Evolutionary conservation across 2,113 vertebrate species (phyloP), one percentile per base, ranked within the genome.

Genomic region (Rhinichthys klamathensis): DNA sequence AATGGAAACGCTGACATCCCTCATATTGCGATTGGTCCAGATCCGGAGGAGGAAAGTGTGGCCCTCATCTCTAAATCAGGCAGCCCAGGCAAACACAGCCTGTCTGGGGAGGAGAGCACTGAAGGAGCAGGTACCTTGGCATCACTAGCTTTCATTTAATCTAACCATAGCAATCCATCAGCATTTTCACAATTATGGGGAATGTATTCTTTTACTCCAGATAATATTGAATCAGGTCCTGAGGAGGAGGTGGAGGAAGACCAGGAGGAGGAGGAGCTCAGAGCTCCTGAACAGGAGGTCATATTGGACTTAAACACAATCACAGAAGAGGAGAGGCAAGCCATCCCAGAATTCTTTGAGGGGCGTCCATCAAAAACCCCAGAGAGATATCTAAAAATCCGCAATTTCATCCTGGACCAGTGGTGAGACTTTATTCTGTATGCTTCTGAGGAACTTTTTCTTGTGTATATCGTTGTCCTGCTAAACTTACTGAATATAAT

Each of bases 341-440:
- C 98, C 51, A 97, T 99, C 89, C 95, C 97, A 1, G 98, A 99
- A 85, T 99, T 99, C 92, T 99, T 99, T 91, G 98, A 99, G 86
- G 98, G 98, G 0, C 96, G 98, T 25, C 94, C 96, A 58, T 97
- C 98, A 63, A 99, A 99, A 93, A 99, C 97, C 23, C 98, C 98
- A 3, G 98, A 98, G 80, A 95, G 98, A 91, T 99, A 99, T 88
- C 92, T 99, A 84, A 98, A 97, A 94, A 99, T 99, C 83, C 95
- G 98, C 85, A 99, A 99, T 94, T 99, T 99, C 41, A 99, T 99
- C 91, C 92, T 99, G 94, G 97, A 99, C 90, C 97, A 98, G 21
- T 99, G 98, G 98, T 99, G 94, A 93, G 93, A 79, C 69, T 73
- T 13, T 0, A 38, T 25, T 35, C 75, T 74, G 10, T 74, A 23